Conservation (phyloP, 2,888 invertebrate species). For the Fragum sueziense region DNA sequence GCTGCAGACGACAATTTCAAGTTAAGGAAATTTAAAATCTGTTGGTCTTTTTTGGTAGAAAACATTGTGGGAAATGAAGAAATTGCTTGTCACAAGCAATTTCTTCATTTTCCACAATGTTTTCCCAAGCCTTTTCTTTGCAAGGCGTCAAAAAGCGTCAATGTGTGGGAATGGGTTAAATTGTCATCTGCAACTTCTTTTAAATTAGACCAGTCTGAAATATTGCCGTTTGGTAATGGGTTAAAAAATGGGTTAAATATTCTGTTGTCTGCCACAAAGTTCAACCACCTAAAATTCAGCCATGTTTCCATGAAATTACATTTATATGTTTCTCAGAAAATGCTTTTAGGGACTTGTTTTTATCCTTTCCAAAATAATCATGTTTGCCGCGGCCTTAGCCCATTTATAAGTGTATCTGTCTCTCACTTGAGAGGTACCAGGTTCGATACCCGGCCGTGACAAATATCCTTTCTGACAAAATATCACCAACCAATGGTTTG, state of each 20-base stretch:
- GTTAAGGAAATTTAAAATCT: too few relatives aligned
- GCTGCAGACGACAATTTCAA: too few relatives aligned
- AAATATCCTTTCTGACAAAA: too few relatives aligned
- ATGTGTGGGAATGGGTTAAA: background rate
- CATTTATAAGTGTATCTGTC: too few relatives aligned
- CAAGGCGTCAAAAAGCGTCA: too few relatives aligned
- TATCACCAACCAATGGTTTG: too few relatives aligned
- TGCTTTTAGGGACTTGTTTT: background rate
- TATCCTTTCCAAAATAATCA: too few relatives aligned
- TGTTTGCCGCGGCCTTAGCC: too few relatives aligned
- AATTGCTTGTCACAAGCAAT: background rate
- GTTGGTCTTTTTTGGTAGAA: too few relatives aligned
- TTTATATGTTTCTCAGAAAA: background rate
- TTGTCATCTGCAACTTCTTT: background rate
- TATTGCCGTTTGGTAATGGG: background rate
- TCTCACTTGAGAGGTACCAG: too few relatives aligned
- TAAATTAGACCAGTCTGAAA: background rate
- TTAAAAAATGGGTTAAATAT: background rate
- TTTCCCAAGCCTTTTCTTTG: background rate
- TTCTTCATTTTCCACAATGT: background rate
- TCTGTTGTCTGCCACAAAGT: background rate
- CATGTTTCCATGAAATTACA: background rate
- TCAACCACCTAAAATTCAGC: background rate
- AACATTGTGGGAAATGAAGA: slow-evolving; percentile 1
- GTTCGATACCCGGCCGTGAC: too few relatives aligned